phyloP scores from a whole-genome alignment of 1,140 invertebrate genomes.

The Drosophila chauvacae region DNA sequence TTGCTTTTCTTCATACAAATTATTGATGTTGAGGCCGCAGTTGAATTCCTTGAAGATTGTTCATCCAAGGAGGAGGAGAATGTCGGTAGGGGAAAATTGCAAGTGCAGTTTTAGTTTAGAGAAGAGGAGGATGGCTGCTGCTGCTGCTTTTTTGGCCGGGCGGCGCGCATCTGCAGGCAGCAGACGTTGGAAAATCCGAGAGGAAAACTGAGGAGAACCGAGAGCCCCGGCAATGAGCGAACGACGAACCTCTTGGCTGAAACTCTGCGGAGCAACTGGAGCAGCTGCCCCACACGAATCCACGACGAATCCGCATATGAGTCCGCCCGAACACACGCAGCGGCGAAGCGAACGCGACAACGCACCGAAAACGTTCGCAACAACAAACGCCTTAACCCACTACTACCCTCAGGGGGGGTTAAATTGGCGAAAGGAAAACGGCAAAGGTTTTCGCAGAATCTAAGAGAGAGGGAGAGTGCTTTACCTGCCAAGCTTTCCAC shows the following conservation, averaged over 20 bases:
- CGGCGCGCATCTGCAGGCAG: conserved; percentile 50
- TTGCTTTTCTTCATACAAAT: conserved; percentile 21
- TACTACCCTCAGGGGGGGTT: conserved; percentile 11
- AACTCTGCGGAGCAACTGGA: conserved; percentile 82
- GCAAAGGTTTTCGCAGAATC: conserved; percentile 48
- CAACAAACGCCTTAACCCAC: conserved; percentile 69
- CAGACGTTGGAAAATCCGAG: conserved; percentile 48
- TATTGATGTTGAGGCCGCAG: background rate
- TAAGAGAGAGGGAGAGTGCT: conserved; percentile 22
- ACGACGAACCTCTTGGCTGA: conserved; percentile 82
- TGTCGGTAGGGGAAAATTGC: conserved; percentile 7
- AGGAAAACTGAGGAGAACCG: conserved; percentile 52
- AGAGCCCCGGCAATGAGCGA: conserved; percentile 37
- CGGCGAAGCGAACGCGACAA: conserved; percentile 18
- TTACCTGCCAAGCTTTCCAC: conserved; percentile 31
- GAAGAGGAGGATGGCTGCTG: conserved; percentile 14
- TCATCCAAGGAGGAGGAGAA: conserved; percentile 7
- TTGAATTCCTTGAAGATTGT: conserved; percentile 7
- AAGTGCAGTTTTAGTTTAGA: conserved; percentile 24
- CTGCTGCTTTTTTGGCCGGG: conserved; percentile 41
- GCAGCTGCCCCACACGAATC: conserved; percentile 55
- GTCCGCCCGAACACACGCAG: conserved; percentile 41
- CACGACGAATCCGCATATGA: conserved; percentile 23
- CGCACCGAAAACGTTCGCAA: conserved; percentile 57
- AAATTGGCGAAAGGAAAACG: conserved; percentile 23